These are phyloP conservation scores for Polydesmus complanatus DNA, from an alignment of 2,888 invertebrate species.

Conservation along the genomic window DNA sequence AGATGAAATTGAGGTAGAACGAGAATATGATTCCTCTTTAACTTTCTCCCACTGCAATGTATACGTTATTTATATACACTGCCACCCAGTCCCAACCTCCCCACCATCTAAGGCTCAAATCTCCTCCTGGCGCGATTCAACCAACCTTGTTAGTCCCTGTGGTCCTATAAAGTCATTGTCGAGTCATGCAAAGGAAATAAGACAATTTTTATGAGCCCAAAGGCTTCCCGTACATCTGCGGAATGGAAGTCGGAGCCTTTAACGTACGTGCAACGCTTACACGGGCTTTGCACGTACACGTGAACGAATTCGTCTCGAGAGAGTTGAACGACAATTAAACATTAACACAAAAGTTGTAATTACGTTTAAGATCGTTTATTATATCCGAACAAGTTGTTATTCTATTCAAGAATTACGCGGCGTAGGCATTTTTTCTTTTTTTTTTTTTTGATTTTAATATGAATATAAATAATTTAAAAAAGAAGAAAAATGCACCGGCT, in stretches of 20 bases:
- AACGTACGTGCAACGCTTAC: not conserved
- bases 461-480: too few relatives aligned
- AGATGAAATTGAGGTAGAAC: not conserved
- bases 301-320: not conserved
- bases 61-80: not conserved
- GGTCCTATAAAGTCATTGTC: conserved; percentile 15
- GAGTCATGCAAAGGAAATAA: not conserved
- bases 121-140: not conserved
- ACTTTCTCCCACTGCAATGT: too few relatives aligned
- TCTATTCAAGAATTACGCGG: too few relatives aligned
- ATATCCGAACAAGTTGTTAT: too few relatives aligned
- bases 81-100: too few relatives aligned
- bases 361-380: conserved; percentile 10
- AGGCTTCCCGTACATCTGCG: not conserved
- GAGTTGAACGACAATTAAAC: conserved; percentile 9
- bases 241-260: not conserved
- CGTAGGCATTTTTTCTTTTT: too few relatives aligned
- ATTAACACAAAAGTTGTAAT: conserved; percentile 14
- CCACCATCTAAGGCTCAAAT: not conserved
- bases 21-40: not conserved
- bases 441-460: too few relatives aligned
- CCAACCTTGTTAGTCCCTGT: conserved; percentile 5
- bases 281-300: not conserved
- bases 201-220: not conserved
- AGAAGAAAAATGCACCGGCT: too few relatives aligned